phyloP scores from a whole-genome alignment of 2,113 vertebrate species.

The Anhinga rufa region DNA sequence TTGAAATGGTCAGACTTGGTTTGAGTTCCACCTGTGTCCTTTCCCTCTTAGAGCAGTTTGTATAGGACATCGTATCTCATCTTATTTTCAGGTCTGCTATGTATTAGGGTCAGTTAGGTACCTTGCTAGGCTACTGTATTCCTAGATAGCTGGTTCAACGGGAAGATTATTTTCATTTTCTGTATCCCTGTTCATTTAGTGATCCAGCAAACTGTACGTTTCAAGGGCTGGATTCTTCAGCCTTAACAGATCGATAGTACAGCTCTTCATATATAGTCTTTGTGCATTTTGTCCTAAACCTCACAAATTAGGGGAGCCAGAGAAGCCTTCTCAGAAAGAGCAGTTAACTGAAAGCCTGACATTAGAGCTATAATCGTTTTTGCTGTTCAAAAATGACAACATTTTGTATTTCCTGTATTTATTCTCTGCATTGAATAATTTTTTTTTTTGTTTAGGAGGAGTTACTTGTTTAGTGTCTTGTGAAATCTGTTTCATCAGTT shows the following conservation, averaged over 20 bases:
- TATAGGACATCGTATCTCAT: neutral
- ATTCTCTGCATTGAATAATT: neutral
- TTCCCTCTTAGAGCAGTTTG: neutral
- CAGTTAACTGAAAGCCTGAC: neutral
- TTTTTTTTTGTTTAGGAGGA: neutral
- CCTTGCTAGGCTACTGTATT: neutral
- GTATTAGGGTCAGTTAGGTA: neutral
- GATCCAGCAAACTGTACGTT: neutral
- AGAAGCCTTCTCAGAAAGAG: neutral
- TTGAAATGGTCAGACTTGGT: neutral
- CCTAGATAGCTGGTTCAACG: neutral
- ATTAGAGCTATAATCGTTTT: neutral
- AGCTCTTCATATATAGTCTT: neutral
- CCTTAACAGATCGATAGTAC: neutral
- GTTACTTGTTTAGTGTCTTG: neutral
- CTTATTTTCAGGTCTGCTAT: neutral
- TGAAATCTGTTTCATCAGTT: neutral
- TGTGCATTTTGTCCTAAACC: neutral
- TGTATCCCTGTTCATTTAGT: neutral
- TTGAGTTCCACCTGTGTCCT: neutral
- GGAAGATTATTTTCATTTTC: neutral
- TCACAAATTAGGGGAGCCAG: neutral
- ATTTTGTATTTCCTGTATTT: neutral
- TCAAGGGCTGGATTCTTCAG: neutral
- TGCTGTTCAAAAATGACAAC: neutral